These are phyloP conservation scores for Esox lucius DNA, from an alignment of 2,797 vertebrate genomes.

Conservation along the genomic window DNA sequence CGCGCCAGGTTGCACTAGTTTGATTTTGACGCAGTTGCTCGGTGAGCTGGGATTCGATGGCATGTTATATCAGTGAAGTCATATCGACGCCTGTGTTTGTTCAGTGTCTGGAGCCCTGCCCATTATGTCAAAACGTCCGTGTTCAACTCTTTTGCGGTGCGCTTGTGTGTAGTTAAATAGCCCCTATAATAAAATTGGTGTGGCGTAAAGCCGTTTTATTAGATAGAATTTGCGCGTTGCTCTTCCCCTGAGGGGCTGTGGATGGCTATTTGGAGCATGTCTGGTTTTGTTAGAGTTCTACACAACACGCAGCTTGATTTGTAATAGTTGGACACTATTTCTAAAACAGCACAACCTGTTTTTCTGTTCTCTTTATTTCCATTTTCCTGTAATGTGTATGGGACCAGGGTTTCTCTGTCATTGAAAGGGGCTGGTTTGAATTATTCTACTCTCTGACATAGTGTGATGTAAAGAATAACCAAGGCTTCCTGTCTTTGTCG, in stretches of 20 bases:
- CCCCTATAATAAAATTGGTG: background rate
- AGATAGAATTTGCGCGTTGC: background rate
- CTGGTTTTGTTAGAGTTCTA: background rate
- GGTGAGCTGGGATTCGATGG: background rate
- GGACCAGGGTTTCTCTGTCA: background rate
- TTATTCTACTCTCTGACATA: background rate
- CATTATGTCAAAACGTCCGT: background rate
- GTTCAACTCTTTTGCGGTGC: background rate
- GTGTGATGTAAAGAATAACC: background rate
- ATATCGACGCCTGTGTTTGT: conserved; percentile 2
- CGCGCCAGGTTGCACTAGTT: background rate
- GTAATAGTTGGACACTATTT: background rate
- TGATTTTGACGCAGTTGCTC: conserved; percentile 30
- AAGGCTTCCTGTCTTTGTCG: conserved; percentile 36
- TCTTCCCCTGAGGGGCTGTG: background rate
- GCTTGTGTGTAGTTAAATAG: background rate
- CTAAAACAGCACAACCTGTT: no score
- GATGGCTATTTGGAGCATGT: background rate
- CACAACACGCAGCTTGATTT: background rate
- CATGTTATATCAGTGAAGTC: background rate
- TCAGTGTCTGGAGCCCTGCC: conserved; percentile 17
- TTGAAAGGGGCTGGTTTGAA: background rate
- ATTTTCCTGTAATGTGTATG: background rate
- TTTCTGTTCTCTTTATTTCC: background rate
- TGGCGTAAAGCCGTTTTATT: background rate